These are phyloP conservation scores for Hephaestus fuliginosus DNA, from an alignment of 2,797 vertebrate species.

Conservation along the genomic window DNA sequence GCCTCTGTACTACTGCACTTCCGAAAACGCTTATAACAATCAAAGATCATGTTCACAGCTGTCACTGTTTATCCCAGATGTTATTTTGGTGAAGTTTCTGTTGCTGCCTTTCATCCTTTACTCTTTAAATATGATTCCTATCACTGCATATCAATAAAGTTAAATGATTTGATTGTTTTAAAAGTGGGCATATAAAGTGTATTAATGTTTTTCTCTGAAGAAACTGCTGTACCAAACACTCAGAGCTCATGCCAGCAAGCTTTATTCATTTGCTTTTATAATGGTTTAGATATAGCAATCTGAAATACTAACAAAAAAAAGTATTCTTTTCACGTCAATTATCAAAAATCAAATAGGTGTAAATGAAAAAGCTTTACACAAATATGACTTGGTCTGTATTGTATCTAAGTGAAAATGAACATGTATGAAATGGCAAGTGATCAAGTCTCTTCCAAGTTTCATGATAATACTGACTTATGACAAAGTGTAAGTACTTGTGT, in stretches of 20 bases:
- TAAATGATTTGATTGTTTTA: neutral
- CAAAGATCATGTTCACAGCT: neutral
- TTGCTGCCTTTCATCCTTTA: neutral
- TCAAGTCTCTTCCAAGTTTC: neutral
- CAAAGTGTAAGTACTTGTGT: neutral
- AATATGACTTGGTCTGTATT: neutral
- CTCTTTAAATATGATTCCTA: neutral
- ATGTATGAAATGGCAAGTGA: neutral
- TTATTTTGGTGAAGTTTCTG: neutral
- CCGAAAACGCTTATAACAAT: conserved; percentile 36
- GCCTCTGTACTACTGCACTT: conserved; percentile 5
- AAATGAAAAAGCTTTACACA: neutral
- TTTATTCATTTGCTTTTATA: neutral
- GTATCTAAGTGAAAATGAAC: neutral
- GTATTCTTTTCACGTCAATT: neutral
- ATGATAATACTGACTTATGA: neutral
- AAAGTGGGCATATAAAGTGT: neutral
- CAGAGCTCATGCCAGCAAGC: neutral
- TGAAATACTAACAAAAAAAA: neutral
- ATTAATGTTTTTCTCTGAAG: neutral
- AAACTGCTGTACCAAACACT: neutral
- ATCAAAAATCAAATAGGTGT: neutral
- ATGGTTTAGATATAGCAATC: neutral
- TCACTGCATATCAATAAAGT: neutral
- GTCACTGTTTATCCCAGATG: neutral